These are phyloP conservation scores for Scotopteryx bipunctaria DNA, from an alignment of 2,888 invertebrate genomes.

Conservation along the genomic window DNA sequence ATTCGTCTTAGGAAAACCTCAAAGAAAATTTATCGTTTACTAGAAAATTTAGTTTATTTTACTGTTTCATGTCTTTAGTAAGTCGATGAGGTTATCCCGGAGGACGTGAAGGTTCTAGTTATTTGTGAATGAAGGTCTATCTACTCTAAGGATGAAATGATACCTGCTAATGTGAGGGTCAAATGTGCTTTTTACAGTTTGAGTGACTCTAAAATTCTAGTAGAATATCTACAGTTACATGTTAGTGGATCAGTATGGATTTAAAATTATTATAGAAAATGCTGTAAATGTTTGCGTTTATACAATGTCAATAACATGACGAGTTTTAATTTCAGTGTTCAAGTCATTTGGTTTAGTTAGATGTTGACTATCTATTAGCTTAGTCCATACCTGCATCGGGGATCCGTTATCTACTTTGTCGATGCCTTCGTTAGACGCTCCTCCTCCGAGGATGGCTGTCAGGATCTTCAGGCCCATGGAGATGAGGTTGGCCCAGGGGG, in stretches of 20 bases:
- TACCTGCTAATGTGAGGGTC: constrained; percentile 67
- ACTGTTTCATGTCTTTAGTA: background rate
- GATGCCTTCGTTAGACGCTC: constrained; percentile 90
- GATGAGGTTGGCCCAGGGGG: constrained; percentile 94
- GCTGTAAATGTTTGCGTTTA: constrained; percentile 42
- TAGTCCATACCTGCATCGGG: constrained; percentile 91
- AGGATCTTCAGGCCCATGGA: constrained; percentile 94
- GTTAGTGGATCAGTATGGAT: constrained; percentile 77
- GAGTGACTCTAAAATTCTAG: constrained; percentile 56
- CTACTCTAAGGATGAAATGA: constrained; percentile 60
- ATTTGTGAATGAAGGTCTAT: constrained; percentile 66
- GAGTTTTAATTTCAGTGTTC: constrained; percentile 28
- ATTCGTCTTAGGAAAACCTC: constrained; percentile 65
- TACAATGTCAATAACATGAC: constrained; percentile 44
- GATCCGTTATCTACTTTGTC: constrained; percentile 95
- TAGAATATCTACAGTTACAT: constrained; percentile 68
- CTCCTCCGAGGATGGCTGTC: constrained; percentile 91
- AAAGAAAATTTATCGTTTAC: constrained; percentile 42
- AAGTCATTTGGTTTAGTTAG: constrained; percentile 32
- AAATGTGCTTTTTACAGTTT: constrained; percentile 67
- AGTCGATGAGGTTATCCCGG: constrained; percentile 60
- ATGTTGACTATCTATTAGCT: constrained; percentile 18
- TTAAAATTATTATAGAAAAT: constrained; percentile 46
- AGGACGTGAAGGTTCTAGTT: constrained; percentile 62
- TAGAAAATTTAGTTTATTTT: background rate